A percentile compares a stretch with the other conserved stretches of the same genome.
Evolutionary conservation across 1,140 invertebrate genomes (phyloP).

Genomic region (Plectrocnemia conspersa): DNA sequence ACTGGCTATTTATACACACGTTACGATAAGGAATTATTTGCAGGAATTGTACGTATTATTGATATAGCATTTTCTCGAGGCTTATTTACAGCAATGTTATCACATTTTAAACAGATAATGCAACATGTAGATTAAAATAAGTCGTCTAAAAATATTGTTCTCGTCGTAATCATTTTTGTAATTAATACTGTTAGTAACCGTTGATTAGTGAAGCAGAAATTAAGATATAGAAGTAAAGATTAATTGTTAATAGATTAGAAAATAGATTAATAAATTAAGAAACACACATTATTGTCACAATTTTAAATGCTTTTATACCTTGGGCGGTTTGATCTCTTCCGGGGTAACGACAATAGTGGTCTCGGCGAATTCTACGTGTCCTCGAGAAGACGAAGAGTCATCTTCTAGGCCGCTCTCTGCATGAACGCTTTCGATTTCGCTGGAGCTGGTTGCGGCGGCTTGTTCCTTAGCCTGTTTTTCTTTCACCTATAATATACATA

Average conservation of each 20-base stretch:
- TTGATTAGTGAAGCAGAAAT: too few relatives aligned
- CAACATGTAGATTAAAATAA: not conserved
- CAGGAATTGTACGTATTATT: not conserved
- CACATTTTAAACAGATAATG: too few relatives aligned
- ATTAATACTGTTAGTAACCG: too few relatives aligned
- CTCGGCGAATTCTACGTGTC: slow-evolving; percentile 46
- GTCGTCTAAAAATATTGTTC: too few relatives aligned
- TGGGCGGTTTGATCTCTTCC: slow-evolving; percentile 42
- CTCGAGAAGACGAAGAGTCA: slow-evolving; percentile 37
- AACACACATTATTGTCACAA: not conserved
- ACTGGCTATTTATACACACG: not conserved
- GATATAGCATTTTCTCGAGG: not conserved
- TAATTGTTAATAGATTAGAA: not conserved
- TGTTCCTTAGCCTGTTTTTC: slow-evolving; percentile 41
- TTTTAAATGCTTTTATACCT: slow-evolving; percentile 37
- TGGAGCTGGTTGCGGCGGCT: slow-evolving; percentile 40
- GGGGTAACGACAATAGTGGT: slow-evolving; percentile 42
- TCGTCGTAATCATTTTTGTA: too few relatives aligned
- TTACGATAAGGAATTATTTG: too few relatives aligned
- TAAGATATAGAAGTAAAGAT: too few relatives aligned
- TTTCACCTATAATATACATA: slow-evolving; percentile 37
- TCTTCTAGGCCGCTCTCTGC: slow-evolving; percentile 48
- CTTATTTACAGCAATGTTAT: not conserved
- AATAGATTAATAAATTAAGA: not conserved
- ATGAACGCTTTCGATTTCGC: slow-evolving; percentile 44